Evolutionary conservation across 2,113 vertebrate species (phyloP).

Genomic region (Cryptotis parvus): DNA sequence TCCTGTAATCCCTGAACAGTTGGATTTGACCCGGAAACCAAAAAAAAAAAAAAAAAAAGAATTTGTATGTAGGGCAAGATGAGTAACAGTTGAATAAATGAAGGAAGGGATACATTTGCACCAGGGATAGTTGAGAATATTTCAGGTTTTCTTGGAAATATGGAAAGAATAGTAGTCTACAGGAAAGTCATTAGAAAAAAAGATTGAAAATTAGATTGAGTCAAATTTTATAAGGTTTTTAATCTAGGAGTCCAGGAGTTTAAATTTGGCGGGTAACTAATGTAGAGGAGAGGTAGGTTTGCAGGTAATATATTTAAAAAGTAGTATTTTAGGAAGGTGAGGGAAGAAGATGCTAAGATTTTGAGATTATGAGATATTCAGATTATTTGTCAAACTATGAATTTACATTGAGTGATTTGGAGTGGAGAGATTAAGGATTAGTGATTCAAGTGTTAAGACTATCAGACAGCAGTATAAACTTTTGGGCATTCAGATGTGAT

Average conservation of each 20-base stretch:
- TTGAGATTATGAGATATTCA: background rate
- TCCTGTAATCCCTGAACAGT: no score
- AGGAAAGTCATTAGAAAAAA: constrained; percentile 12
- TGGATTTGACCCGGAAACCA: no score
- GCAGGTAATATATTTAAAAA: background rate
- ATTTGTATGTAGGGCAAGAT: constrained; percentile 7
- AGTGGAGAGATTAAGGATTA: background rate
- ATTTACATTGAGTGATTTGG: background rate
- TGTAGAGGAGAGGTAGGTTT: background rate
- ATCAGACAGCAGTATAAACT: background rate
- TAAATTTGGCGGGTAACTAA: constrained; percentile 44
- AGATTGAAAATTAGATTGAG: background rate
- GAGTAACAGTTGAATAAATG: background rate
- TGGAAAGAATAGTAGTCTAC: constrained; percentile 11
- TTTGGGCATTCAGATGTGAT: background rate
- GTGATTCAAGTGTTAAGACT: background rate
- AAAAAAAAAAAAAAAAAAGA: background rate
- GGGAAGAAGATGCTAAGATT: constrained; percentile 11
- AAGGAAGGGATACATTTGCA: background rate
- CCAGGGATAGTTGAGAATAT: background rate
- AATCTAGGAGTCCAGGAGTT: constrained; percentile 8
- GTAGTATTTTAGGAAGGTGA: constrained; percentile 8
- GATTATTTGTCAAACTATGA: constrained; percentile 13
- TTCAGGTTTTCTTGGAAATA: constrained; percentile 12
- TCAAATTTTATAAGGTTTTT: constrained; percentile 8